Base-by-base conservation (phyloP, 2,113 vertebrate genomes). In the Odocoileus hemionus region DNA sequence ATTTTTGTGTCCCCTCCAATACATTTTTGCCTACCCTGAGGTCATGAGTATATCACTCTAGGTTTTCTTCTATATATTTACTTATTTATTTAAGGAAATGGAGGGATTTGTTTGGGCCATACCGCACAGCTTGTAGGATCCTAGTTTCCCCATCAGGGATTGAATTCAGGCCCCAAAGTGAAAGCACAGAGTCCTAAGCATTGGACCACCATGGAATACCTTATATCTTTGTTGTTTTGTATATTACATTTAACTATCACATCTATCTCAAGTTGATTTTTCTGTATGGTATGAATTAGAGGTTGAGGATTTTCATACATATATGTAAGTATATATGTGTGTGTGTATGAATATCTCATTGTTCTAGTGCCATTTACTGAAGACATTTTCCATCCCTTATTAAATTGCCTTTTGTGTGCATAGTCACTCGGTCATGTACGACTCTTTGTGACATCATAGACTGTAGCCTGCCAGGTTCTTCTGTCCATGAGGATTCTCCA, bases 211-310 rank as follows among this genome's bases (percentile, higher is more conserved):
- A 52, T 33, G 30, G 30, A 33, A 80, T 80, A n/a, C 78, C 78
- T 30, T 52, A 21, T 55, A 78, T 50, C 7, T 87, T 93, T 85
- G 90, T 61, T 57, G 17, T 87, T 92, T 76, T 47, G 70, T 13
- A 87, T 74, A 47, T 61, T 14, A 91, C 15, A 85, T 85, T 52
- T 91, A 86, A 30, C 82, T 45, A 30, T 80, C 25, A 55, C 5
- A 54, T 60, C n/a, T 8, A 92, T 60, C 33, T 89, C 85, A 60
- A 58, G 67, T 14, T 93, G 33, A 50, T 26, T 78, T 92, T 86
- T 58, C 47, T 36, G 3, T 33, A 16, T 57, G n/a, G 12, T 7
- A 54, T 67, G 54, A 92, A 74, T n/a, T 82, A 79, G 28, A 28
- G 28, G 8, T 91, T 89, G 64, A 94, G 15, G 15, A 92, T 64